Percentiles rank a stretch among this genome's conserved stretches.
phyloP scores from a whole-genome alignment of 2,113 vertebrate species.

The Aleadryas rufinucha region DNA sequence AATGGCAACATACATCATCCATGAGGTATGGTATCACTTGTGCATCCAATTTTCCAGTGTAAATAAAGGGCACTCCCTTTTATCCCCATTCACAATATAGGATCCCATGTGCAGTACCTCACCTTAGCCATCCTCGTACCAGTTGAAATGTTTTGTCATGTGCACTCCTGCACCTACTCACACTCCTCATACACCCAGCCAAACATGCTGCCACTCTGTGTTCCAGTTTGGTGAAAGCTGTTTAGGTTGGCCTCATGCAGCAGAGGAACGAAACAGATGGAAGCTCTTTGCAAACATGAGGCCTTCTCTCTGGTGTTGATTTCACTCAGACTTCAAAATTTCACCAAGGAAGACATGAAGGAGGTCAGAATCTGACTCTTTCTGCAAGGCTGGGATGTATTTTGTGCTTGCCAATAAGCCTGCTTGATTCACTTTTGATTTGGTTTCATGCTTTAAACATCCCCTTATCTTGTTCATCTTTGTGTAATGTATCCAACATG shows the following conservation, averaged over 20 bases:
- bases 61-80: slow-evolving; percentile 15
- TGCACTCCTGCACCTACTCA: background rate
- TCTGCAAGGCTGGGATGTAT: background rate
- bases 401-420: background rate
- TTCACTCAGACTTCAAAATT: background rate
- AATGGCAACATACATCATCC: background rate
- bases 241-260: background rate
- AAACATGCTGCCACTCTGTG: background rate
- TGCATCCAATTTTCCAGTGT: slow-evolving; percentile 58
- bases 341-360: background rate
- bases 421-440: background rate
- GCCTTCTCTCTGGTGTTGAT: background rate
- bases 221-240: background rate
- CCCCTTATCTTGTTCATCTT: background rate
- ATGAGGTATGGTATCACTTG: slow-evolving; percentile 28
- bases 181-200: background rate
- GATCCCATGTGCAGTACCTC: slow-evolving; percentile 16
- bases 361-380: background rate
- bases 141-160: background rate
- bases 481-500: background rate
- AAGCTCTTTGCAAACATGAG: background rate
- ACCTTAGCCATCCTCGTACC: background rate
- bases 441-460: background rate
- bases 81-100: background rate
- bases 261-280: background rate